Evolutionary conservation across 2,888 invertebrate species (phyloP).

Genomic region (Hirtodrosophila trivittata): DNA sequence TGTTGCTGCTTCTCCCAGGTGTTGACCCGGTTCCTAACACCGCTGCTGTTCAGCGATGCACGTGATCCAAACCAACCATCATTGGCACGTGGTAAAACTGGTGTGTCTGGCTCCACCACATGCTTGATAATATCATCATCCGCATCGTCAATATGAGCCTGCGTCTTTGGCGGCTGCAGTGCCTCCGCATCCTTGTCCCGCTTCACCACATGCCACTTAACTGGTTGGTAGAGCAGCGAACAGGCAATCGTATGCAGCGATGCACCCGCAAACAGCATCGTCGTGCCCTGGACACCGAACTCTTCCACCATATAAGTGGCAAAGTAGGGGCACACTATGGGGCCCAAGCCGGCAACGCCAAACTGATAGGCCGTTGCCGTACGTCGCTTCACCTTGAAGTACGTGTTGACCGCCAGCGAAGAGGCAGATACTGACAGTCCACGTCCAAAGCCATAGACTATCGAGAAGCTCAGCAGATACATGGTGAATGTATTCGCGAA

Average conservation of each 20-base stretch:
- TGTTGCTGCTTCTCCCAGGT: conserved; percentile 65
- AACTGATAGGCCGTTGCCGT: conserved; percentile 89
- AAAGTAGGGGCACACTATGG: conserved; percentile 89
- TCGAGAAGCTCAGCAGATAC: conserved; percentile 84
- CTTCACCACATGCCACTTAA: conserved; percentile 88
- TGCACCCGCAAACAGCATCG: conserved; percentile 88
- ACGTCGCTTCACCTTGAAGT: conserved; percentile 88
- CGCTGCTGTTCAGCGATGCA: conserved; percentile 71
- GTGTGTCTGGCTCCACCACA: conserved; percentile 87
- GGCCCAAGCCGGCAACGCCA: conserved; percentile 89
- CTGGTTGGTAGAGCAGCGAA: conserved; percentile 89
- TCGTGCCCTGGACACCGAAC: conserved; percentile 88
- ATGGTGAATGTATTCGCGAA: conserved; percentile 87
- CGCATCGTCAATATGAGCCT: conserved; percentile 80
- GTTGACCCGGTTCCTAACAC: conserved; percentile 64
- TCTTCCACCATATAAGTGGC: conserved; percentile 87
- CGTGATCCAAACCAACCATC: conserved; percentile 82
- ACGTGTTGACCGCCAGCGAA: conserved; percentile 89
- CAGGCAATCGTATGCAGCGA: conserved; percentile 88
- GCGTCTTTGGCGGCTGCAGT: conserved; percentile 62
- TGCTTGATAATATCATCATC: conserved; percentile 87
- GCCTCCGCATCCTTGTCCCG: conserved; percentile 79
- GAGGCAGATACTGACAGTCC: conserved; percentile 89
- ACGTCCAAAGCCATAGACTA: conserved; percentile 84
- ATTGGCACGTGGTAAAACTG: conserved; percentile 86